Conservation (phyloP, 2,888 invertebrate genomes). For the Atethmia centrago region DNA sequence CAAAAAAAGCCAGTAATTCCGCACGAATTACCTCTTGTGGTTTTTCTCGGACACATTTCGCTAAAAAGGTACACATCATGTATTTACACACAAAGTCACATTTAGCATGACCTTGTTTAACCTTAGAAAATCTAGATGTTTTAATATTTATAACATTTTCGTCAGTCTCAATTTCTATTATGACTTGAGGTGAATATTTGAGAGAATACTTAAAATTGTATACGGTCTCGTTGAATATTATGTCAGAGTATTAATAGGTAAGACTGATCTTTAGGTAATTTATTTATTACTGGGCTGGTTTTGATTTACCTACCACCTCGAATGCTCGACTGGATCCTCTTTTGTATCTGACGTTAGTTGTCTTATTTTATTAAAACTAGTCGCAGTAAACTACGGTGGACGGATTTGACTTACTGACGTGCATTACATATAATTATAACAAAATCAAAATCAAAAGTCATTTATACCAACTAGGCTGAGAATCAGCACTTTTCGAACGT, state of each 20-base stretch:
- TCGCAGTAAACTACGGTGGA: not conserved
- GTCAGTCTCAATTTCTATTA: conserved; percentile 1
- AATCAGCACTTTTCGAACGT: too few species aligned
- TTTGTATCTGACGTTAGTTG: not conserved
- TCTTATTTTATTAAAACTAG: not conserved
- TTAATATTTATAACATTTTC: conserved; percentile 16
- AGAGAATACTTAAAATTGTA: not conserved
- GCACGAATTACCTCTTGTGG: conserved; percentile 15
- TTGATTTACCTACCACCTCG: not conserved
- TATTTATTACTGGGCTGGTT: too few species aligned
- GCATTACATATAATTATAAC: too few species aligned
- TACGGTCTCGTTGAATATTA: conserved; percentile 9
- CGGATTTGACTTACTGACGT: not conserved
- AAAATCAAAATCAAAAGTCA: too few species aligned
- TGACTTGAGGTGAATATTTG: conserved; percentile 19
- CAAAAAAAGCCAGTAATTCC: not conserved
- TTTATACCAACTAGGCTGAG: too few species aligned
- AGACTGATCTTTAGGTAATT: not conserved
- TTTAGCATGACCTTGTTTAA: conserved; percentile 18
- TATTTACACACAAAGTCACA: conserved; percentile 6
- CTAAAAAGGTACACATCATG: conserved; percentile 16
- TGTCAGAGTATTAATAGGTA: not conserved
- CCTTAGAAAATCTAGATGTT: conserved; percentile 14
- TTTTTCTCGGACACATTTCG: conserved; percentile 10
- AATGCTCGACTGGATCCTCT: not conserved